A percentile compares a stretch with the other conserved stretches of the same genome.
Evolutionary conservation across 2,113 vertebrate genomes (phyloP).

Genomic region (Sisor rabdophorus): DNA sequence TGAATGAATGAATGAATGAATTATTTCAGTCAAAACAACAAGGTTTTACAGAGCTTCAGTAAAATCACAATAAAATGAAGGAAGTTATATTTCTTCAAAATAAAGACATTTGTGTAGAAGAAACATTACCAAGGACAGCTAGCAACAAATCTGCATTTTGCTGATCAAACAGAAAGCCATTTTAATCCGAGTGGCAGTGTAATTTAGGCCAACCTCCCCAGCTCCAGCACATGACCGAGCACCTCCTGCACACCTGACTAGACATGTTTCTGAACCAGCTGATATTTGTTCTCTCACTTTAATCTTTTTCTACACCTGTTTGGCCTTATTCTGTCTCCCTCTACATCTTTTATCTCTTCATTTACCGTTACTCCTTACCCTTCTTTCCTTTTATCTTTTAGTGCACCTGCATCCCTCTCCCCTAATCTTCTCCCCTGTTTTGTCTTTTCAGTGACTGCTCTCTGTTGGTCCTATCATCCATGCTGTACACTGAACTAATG

Average conservation of each 20-base stretch:
- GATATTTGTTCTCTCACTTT: conserved; percentile 47
- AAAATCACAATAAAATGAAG: background rate
- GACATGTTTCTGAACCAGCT: conserved; percentile 32
- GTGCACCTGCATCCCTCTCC: conserved; percentile 29
- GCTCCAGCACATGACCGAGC: conserved; percentile 11
- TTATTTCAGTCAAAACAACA: no score
- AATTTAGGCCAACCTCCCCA: conserved; percentile 37
- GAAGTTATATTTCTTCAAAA: background rate
- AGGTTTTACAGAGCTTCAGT: background rate
- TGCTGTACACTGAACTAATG: background rate
- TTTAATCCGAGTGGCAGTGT: conserved; percentile 3
- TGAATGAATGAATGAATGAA: no score
- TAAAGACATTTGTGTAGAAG: background rate
- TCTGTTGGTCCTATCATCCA: conserved; percentile 4
- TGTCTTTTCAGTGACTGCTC: background rate
- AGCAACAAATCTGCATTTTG: conserved; percentile 21
- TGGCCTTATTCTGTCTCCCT: conserved; percentile 44
- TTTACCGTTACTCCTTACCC: conserved; percentile 40
- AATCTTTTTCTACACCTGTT: conserved; percentile 49
- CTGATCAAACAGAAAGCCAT: conserved; percentile 30
- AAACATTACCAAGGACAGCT: conserved; percentile 13
- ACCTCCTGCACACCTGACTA: conserved; percentile 42
- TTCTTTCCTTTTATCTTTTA: conserved; percentile 42
- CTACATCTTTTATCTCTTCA: conserved; percentile 50
- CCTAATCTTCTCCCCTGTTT: background rate